Evolutionary conservation across 2,888 invertebrate species (phyloP).

Genomic region (Muschampia plurimacula): DNA sequence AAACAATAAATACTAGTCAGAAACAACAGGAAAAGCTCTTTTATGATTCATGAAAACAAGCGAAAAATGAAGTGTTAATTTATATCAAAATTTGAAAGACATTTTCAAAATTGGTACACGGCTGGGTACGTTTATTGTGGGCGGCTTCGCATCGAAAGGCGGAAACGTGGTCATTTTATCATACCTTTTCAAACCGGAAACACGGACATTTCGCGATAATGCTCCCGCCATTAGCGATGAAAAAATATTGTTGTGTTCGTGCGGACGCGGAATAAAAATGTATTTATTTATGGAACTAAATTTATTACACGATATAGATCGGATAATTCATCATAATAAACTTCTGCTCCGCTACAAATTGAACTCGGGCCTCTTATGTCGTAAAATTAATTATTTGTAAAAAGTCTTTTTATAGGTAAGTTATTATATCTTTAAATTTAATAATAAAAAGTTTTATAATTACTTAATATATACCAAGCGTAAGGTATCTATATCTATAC

Average conservation of each 20-base stretch:
- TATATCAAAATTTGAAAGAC: constrained; percentile 17
- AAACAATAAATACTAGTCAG: constrained; percentile 3
- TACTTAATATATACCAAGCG: too few relatives aligned
- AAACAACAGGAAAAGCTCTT: constrained; percentile 18
- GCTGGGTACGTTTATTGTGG: constrained; percentile 46
- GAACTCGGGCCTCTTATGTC: too few relatives aligned
- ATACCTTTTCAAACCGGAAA: constrained; percentile 43
- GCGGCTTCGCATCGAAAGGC: constrained; percentile 10
- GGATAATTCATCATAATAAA: too few relatives aligned
- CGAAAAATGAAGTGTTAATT: constrained; percentile 30
- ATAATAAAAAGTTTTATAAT: too few relatives aligned
- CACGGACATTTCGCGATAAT: constrained; percentile 44
- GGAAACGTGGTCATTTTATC: constrained; percentile 8
- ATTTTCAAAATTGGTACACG: constrained; percentile 17
- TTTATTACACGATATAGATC: too few relatives aligned
- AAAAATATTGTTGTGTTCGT: constrained; percentile 41
- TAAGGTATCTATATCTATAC: too few relatives aligned
- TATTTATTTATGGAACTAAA: neutral
- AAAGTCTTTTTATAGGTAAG: too few relatives aligned
- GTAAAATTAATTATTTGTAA: too few relatives aligned
- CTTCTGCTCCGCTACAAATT: too few relatives aligned
- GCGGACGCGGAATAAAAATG: neutral
- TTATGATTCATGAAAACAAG: constrained; percentile 17
- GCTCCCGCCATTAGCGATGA: constrained; percentile 41
- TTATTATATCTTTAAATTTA: too few relatives aligned